Conservation (phyloP, 23 tunicate species). For the Phallusia fumigata region DNA sequence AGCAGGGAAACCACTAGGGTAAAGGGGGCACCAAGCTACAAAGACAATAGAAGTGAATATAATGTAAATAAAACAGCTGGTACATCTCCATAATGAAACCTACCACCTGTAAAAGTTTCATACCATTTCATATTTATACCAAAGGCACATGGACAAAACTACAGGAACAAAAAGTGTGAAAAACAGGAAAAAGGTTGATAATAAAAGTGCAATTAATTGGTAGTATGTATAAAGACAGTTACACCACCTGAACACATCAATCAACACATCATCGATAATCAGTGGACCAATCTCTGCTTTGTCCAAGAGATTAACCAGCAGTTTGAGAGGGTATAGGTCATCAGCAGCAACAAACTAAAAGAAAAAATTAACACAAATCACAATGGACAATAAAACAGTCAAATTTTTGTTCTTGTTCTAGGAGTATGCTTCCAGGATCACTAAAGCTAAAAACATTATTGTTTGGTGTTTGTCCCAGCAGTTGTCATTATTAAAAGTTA, state of each 20-base stretch:
- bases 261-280: slow-evolving; percentile 55
- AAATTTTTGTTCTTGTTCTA: too few species aligned
- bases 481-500: neutral
- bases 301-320: slow-evolving; percentile 72
- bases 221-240: neutral
- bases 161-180: too few species aligned
- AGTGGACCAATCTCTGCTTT: slow-evolving; percentile 83
- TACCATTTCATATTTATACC: too few species aligned
- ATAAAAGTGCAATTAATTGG: too few species aligned
- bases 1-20: too few species aligned
- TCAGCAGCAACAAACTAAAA: slow-evolving; percentile 20
- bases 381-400: neutral
- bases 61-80: too few species aligned
- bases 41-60: too few species aligned
- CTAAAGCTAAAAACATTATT: neutral
- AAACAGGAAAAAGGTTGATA: too few species aligned
- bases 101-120: too few species aligned
- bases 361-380: neutral
- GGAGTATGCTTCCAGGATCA: neutral
- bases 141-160: too few species aligned
- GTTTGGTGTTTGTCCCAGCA: neutral
- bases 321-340: slow-evolving; percentile 48
- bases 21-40: too few species aligned
- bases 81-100: too few species aligned
- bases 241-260: slow-evolving; percentile 52